Percentiles rank a stretch among this genome's conserved stretches.
Evolutionary conservation across 1,140 invertebrate genomes (phyloP).

Genomic region (Gyrodactylus salaris): DNA sequence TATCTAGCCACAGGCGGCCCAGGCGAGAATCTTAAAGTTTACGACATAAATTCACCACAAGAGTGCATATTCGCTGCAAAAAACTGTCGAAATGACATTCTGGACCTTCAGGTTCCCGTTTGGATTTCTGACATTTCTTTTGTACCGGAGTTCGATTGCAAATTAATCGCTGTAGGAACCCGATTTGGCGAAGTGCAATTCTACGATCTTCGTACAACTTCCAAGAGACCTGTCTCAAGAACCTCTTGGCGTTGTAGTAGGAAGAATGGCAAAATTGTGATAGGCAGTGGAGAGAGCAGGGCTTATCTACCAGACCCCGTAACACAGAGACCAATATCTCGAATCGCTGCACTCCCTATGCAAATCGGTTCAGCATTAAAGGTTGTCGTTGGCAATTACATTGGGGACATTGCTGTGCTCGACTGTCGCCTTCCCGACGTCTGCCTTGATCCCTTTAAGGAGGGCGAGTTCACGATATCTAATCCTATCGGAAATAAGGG

Average conservation of each 20-base stretch:
- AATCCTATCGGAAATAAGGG: background rate
- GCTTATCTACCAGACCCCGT: background rate
- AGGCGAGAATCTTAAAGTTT: background rate
- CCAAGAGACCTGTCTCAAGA: background rate
- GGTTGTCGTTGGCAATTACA: background rate
- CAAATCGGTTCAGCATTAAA: background rate
- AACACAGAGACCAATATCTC: background rate
- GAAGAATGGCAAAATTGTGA: background rate
- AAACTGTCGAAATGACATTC: background rate
- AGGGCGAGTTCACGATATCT: background rate
- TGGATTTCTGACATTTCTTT: background rate
- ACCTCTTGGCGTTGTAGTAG: background rate
- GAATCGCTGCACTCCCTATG: background rate
- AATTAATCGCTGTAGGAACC: background rate
- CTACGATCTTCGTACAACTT: background rate
- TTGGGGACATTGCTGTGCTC: background rate
- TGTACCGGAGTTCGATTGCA: background rate
- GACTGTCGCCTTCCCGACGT: background rate
- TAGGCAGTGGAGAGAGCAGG: background rate
- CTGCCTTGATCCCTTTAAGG: background rate
- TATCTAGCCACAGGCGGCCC: background rate
- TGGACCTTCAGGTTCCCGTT: background rate
- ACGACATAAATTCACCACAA: background rate
- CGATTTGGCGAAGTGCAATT: background rate
- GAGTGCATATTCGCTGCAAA: background rate